Conservation (phyloP, 2,113 vertebrate species). For the Oophaga pumilio region DNA sequence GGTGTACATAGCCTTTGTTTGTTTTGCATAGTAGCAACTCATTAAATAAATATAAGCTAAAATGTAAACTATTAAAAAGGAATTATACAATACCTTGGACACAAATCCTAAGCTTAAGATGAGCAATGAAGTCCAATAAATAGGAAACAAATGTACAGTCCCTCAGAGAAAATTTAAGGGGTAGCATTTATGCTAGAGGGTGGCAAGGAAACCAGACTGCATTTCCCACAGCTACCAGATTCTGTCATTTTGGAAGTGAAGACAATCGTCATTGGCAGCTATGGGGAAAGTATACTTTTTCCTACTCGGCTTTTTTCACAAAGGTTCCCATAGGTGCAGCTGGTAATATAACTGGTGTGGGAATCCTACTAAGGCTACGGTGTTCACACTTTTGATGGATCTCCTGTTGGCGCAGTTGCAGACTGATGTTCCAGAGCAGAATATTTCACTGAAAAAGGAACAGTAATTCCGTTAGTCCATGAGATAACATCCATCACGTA, state of each 20-base stretch:
- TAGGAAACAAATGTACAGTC: conserved; percentile 16
- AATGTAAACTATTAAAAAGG: conserved; percentile 65
- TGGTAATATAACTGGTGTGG: background rate
- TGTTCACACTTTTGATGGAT: conserved; percentile 65
- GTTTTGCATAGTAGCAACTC: background rate
- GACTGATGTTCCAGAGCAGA: conserved; percentile 77
- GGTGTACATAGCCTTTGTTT: background rate
- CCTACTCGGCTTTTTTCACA: background rate
- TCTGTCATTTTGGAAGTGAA: background rate
- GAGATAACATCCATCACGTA: background rate
- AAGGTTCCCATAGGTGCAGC: background rate
- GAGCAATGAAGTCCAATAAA: conserved; percentile 10
- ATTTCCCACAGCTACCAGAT: background rate
- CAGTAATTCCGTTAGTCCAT: background rate
- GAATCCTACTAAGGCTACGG: conserved; percentile 53
- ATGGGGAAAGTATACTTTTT: background rate
- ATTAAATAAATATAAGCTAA: background rate
- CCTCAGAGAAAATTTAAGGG: background rate
- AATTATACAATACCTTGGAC: conserved; percentile 1
- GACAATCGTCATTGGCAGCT: background rate
- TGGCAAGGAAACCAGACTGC: background rate
- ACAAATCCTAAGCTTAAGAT: conserved; percentile 52
- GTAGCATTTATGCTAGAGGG: background rate
- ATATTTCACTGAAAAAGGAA: conserved; percentile 74
- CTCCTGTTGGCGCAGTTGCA: conserved; percentile 72